These are phyloP conservation scores for Epsilonema sp. DNA, from an alignment of 2,888 invertebrate genomes.

Conservation along the genomic window DNA sequence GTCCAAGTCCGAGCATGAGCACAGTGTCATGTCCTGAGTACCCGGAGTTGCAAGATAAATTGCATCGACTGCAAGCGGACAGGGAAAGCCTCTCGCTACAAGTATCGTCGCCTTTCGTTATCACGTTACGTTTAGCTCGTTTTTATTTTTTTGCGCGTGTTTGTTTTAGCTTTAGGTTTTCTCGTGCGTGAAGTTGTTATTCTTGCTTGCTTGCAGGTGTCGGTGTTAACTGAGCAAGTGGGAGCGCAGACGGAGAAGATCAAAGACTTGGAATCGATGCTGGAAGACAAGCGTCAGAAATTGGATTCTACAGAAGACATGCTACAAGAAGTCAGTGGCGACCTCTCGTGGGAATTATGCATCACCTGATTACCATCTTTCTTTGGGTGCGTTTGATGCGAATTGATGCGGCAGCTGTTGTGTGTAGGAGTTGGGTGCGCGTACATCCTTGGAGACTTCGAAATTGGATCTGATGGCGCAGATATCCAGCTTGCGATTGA, in stretches of 20 bases:
- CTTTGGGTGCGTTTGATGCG: no score
- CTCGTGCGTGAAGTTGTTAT: no score
- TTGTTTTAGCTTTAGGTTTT: no score
- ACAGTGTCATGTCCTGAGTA: slow-evolving; percentile 29
- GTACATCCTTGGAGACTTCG: slow-evolving; percentile 76
- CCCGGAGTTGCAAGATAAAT: slow-evolving; percentile 52
- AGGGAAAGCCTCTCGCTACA: slow-evolving; percentile 69
- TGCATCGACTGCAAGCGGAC: slow-evolving; percentile 63
- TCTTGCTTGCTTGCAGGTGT: slow-evolving; percentile 41
- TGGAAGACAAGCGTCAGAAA: slow-evolving; percentile 56
- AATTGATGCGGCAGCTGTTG: no score
- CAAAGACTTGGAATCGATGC: slow-evolving; percentile 57
- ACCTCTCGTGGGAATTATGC: neutral
- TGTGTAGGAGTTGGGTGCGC: slow-evolving; percentile 56
- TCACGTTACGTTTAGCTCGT: no score
- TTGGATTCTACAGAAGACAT: slow-evolving; percentile 62
- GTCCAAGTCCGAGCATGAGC: slow-evolving; percentile 27
- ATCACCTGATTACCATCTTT: no score
- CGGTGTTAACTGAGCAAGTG: slow-evolving; percentile 70
- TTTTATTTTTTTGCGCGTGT: no score
- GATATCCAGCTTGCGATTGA: slow-evolving; percentile 69
- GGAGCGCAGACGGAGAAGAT: slow-evolving; percentile 85
- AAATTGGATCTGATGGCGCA: slow-evolving; percentile 80
- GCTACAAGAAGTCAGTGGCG: slow-evolving; percentile 52
- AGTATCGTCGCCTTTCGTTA: slow-evolving; percentile 20